Evolutionary conservation across 2,888 invertebrate species (phyloP), one percentile per base, ranked within the genome.

Genomic region (Drosophila meridiana): DNA sequence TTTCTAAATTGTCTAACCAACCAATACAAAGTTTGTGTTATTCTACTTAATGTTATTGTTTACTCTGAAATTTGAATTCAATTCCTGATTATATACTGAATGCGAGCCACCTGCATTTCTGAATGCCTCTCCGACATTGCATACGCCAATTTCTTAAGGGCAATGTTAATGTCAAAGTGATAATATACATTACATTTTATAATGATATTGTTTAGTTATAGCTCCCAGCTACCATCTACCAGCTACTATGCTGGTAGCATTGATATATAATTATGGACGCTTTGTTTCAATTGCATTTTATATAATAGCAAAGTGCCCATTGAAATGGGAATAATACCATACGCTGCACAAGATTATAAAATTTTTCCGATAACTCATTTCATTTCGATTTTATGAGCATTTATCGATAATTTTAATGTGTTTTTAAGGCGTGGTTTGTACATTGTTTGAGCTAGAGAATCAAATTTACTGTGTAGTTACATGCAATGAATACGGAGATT

Each of bases 131-230:
- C 14, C 47, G 47, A 28, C 47, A 58, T 70, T 78, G 55, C 50
- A 70, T 57, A 52, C 62, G 26, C 48, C 28, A 32, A 9, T 32
- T 57, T 82, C 55, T 70, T 79, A 89, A 88, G 81, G 90, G 79
- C 89, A 87, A 90, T 87, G 87, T 90, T 90, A 88, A 88, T 88
- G 84, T 56, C 88, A 86, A 70, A 68, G 74, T 63, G 36, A 62
- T 69, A 67, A 68, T 81, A 53, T 65, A 68, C 67, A 80, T 52
- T 76, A 57, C 20, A 71, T 45, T 66, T 87, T 83, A 82, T 82
- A 83, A 69, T 80, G 71, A 63, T 34, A 52, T 34, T 52, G 0
- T 3, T 34, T 52, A 52, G n/a, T n/a, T 28, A 5, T n/a, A 52
- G 28, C 8, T 11, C 9, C 28, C 42, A 14, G 36, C 20, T 26